Evolutionary conservation across 2,797 vertebrate species (phyloP).

Genomic region (Eulemur coronatus): DNA sequence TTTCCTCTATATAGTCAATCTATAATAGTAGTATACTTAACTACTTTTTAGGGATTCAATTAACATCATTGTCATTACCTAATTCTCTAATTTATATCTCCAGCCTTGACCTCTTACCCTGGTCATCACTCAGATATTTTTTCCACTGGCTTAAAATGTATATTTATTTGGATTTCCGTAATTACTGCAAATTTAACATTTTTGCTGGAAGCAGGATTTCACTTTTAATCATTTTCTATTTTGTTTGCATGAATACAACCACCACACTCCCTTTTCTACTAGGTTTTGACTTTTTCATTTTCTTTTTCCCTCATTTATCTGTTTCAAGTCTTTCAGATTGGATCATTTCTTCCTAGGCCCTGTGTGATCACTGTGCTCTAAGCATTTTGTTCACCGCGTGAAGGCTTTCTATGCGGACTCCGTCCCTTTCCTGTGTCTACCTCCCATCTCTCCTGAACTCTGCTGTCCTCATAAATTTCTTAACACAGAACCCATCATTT

Average conservation of each 20-base stretch:
- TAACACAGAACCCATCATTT: neutral
- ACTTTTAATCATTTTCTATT: neutral
- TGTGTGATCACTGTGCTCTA: neutral
- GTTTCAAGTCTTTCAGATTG: neutral
- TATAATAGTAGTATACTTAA: neutral
- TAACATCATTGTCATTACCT: neutral
- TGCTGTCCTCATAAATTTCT: neutral
- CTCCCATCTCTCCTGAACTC: neutral
- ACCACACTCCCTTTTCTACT: neutral
- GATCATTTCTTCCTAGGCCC: neutral
- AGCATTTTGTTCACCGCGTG: too few relatives aligned
- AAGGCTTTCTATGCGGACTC: neutral
- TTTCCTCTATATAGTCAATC: neutral
- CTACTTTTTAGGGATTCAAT: neutral
- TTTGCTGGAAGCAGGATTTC: neutral
- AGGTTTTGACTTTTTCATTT: neutral
- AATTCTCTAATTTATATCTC: neutral
- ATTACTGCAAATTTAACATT: neutral
- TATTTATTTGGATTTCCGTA: neutral
- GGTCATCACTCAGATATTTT: neutral
- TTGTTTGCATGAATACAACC: neutral
- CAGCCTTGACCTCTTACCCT: neutral
- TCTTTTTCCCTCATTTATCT: neutral
- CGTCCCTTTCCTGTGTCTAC: neutral
- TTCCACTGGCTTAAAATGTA: neutral